phyloP scores from a whole-genome alignment of 2,797 vertebrate genomes.

The Galago senegalensis region DNA sequence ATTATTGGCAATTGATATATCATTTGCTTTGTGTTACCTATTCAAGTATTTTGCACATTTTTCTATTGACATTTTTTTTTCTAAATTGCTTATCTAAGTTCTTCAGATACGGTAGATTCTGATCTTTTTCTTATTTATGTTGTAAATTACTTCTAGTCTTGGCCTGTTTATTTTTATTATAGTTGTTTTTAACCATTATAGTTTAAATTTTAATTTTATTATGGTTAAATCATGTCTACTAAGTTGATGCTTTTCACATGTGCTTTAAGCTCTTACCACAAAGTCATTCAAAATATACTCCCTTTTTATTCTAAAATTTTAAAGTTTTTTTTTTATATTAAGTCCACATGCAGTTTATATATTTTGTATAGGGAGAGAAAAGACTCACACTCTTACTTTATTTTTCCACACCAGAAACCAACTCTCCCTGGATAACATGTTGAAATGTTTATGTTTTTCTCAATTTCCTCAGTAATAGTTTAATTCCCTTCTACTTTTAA shows the following conservation, averaged over 20 bases:
- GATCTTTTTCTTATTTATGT: neutral
- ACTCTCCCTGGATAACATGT: neutral
- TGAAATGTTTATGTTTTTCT: neutral
- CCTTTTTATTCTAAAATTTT: neutral
- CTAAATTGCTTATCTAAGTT: conserved; percentile 21
- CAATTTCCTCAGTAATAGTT: neutral
- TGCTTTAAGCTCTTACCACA: neutral
- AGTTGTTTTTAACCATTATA: neutral
- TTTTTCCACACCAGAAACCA: neutral
- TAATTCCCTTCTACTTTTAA: neutral
- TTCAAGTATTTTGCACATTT: neutral
- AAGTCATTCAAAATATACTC: neutral
- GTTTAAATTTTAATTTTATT: conserved; percentile 6
- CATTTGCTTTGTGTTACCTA: neutral
- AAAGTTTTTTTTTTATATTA: neutral
- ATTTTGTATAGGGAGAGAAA: neutral
- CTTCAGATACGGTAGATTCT: neutral
- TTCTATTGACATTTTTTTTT: neutral
- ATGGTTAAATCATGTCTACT: neutral
- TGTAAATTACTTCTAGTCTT: conserved; percentile 8
- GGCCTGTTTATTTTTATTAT: neutral
- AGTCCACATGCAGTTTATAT: neutral
- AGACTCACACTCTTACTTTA: neutral
- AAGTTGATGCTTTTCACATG: neutral
- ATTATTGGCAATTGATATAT: neutral